Evolutionary conservation across 2,888 invertebrate species (phyloP).

Genomic region (Drosophila infuscata): DNA sequence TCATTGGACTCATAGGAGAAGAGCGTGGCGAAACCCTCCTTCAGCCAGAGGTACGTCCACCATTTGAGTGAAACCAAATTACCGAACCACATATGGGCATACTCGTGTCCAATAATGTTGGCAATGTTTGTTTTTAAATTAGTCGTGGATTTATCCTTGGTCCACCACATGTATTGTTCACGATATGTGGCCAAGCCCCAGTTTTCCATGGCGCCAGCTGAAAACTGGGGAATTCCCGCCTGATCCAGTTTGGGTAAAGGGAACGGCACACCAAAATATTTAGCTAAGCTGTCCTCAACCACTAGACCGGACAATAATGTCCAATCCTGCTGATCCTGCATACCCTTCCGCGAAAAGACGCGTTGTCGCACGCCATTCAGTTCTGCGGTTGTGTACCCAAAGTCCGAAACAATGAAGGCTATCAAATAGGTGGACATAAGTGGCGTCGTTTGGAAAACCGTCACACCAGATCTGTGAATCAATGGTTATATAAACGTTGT

Average conservation of each 20-base stretch:
- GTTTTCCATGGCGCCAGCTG: conserved; percentile 96
- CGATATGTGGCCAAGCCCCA: conserved; percentile 93
- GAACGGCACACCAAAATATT: conserved; percentile 90
- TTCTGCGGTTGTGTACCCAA: conserved; percentile 77
- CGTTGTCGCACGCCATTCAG: conserved; percentile 74
- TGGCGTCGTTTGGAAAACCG: conserved; percentile 85
- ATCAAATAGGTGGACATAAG: conserved; percentile 92
- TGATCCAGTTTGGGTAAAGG: conserved; percentile 93
- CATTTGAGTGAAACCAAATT: conserved; percentile 89
- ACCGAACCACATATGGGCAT: conserved; percentile 92
- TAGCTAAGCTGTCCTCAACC: conserved; percentile 89
- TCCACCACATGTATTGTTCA: conserved; percentile 82
- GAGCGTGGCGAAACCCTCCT: conserved; percentile 88
- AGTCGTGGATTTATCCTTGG: conserved; percentile 69
- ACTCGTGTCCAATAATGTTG: conserved; percentile 87
- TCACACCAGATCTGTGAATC: conserved; percentile 51
- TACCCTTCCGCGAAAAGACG: conserved; percentile 80
- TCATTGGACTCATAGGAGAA: conserved; percentile 80
- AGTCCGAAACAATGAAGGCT: conserved; percentile 90
- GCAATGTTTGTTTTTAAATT: conserved; percentile 84
- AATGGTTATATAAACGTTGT: background rate
- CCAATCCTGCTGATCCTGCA: conserved; percentile 86
- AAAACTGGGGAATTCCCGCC: conserved; percentile 94
- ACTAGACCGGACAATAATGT: conserved; percentile 91
- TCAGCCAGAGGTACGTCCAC: conserved; percentile 91